These are phyloP conservation scores for Drosophila prostipennis DNA, from an alignment of 2,888 invertebrate species.

Conservation along the genomic window DNA sequence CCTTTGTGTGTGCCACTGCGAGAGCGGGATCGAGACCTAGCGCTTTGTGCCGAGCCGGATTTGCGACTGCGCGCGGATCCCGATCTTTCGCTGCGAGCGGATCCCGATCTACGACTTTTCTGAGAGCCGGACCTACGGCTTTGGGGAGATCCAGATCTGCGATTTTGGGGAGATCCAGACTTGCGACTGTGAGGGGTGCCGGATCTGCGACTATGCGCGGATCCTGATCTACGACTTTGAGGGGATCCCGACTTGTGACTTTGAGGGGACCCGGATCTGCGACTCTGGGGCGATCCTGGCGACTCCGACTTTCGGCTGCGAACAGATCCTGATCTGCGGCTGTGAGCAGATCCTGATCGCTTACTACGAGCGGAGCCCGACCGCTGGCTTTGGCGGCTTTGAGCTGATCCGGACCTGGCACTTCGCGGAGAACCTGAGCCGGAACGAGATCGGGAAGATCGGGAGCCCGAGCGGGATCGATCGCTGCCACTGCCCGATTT, in stretches of 20 bases:
- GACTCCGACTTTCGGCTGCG: conserved; percentile 31
- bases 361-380: conserved; percentile 48
- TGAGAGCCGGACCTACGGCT: conserved; percentile 33
- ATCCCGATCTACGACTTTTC: conserved; percentile 43
- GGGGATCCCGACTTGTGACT: conserved; percentile 54
- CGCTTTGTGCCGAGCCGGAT: conserved; percentile 51
- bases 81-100: conserved; percentile 55
- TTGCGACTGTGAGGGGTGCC: conserved; percentile 55
- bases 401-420: conserved; percentile 61
- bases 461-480: conserved; percentile 84
- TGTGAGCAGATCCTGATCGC: conserved; percentile 34
- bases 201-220: conserved; percentile 57
- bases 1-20: conserved; percentile 51
- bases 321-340: conserved; percentile 35
- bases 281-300: conserved; percentile 33
- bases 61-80: conserved; percentile 63
- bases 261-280: conserved; percentile 39
- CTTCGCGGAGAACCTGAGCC: conserved; percentile 57
- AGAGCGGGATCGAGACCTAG: conserved; percentile 30
- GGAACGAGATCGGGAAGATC: conserved; percentile 46
- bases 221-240: conserved; percentile 66
- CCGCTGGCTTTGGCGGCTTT: conserved; percentile 72
- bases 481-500: conserved; percentile 78
- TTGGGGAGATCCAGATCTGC: conserved; percentile 13
- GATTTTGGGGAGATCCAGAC: conserved; percentile 52